These are phyloP conservation scores for Geococcyx californianus DNA, from an alignment of 2,113 vertebrate species.

Conservation along the genomic window DNA sequence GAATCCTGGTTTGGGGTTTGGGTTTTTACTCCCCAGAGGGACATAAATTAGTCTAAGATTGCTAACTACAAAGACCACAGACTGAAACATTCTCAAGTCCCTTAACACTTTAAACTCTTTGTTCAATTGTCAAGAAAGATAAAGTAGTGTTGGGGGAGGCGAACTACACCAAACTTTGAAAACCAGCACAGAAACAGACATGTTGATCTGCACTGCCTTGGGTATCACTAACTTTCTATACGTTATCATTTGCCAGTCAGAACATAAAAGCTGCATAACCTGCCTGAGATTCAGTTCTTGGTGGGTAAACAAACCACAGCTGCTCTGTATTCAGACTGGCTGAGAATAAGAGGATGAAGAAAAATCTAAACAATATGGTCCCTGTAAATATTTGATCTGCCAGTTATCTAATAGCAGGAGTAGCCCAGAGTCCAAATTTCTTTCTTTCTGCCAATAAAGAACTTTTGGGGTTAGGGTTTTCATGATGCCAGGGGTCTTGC, in stretches of 20 bases:
- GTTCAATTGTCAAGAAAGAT: background rate
- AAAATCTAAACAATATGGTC: constrained; percentile 71
- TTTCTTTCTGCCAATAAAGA: constrained; percentile 45
- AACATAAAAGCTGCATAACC: constrained; percentile 40
- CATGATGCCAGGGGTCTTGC: constrained; percentile 50
- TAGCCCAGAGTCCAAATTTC: constrained; percentile 48
- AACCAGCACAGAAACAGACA: background rate
- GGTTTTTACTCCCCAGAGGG: background rate
- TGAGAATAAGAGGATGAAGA: constrained; percentile 48
- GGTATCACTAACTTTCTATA: background rate
- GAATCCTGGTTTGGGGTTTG: background rate
- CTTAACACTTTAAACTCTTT: constrained; percentile 28
- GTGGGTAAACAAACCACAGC: constrained; percentile 52
- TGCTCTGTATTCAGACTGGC: constrained; percentile 57
- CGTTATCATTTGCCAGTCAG: constrained; percentile 4
- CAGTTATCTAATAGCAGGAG: constrained; percentile 58
- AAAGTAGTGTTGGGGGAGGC: background rate
- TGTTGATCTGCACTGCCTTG: background rate
- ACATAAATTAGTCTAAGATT: constrained; percentile 8
- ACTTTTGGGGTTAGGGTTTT: constrained; percentile 55
- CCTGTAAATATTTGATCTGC: constrained; percentile 72
- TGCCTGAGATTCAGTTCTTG: constrained; percentile 33
- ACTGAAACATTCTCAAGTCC: background rate
- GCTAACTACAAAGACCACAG: background rate
- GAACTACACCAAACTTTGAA: background rate